Evolutionary conservation across 2,797 vertebrate genomes (phyloP).

Genomic region (Propithecus deckenii): DNA sequence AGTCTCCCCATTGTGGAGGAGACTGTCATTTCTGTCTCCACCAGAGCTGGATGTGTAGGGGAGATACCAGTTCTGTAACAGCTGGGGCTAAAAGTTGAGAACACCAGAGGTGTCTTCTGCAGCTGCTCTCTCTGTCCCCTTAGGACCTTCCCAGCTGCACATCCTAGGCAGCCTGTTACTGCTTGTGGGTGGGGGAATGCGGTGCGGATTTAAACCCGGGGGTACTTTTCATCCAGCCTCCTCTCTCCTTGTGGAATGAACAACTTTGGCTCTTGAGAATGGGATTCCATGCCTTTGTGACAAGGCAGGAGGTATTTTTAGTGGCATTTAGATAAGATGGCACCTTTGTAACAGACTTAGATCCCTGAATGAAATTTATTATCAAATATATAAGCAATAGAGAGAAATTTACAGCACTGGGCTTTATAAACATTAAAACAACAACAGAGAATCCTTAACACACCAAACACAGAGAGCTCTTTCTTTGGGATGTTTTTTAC

Average conservation of each 20-base stretch:
- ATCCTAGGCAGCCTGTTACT: background rate
- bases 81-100: background rate
- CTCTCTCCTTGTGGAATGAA: background rate
- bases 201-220: background rate
- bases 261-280: background rate
- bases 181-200: no score
- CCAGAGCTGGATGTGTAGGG: background rate
- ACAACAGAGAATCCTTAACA: background rate
- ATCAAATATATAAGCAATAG: background rate
- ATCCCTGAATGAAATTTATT: background rate
- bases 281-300: background rate
- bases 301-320: background rate
- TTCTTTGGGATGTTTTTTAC: background rate
- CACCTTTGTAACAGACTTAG: background rate
- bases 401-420: background rate
- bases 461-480: background rate
- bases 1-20: background rate
- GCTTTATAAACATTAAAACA: background rate
- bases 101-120: background rate
- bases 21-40: background rate
- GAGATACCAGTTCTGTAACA: background rate
- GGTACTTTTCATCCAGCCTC: background rate
- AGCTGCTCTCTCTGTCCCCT: background rate
- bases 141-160: background rate
- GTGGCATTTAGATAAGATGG: background rate